Evolutionary conservation across 2,113 vertebrate species (phyloP).

Genomic region (Dipodomys spectabilis): DNA sequence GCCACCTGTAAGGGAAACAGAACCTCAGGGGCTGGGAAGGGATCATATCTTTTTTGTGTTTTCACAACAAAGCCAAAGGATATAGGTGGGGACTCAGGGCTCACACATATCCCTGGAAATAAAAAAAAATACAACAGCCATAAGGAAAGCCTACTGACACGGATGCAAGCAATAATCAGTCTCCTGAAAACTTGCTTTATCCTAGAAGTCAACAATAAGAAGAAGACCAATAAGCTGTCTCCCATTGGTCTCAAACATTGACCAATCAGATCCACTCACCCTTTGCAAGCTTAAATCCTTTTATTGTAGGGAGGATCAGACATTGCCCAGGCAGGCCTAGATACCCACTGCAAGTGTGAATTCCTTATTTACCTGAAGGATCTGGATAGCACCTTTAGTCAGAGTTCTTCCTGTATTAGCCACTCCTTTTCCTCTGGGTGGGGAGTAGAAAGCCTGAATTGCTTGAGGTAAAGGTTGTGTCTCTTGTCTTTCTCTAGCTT

Average conservation of each 20-base stretch:
- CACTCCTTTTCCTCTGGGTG: not conserved
- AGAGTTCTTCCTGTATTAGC: not conserved
- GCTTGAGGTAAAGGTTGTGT: not conserved
- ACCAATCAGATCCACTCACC: not conserved
- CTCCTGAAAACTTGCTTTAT: not conserved
- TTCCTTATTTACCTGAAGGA: not conserved
- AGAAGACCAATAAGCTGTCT: not conserved
- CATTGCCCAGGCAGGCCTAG: too few species aligned
- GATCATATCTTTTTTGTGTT: not conserved
- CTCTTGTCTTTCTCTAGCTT: not conserved
- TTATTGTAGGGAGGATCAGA: not conserved
- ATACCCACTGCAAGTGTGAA: not conserved
- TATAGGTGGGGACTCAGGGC: not conserved
- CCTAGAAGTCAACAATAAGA: not conserved
- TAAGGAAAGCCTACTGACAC: not conserved
- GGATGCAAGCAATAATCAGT: not conserved
- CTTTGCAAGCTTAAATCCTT: not conserved
- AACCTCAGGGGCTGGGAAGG: not conserved
- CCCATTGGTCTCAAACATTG: not conserved
- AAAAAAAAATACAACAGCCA: not conserved
- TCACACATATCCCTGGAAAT: not conserved
- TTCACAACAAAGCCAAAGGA: not conserved
- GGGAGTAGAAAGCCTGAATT: not conserved
- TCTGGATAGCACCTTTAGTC: not conserved
- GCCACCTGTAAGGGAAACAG: not conserved